Evolutionary conservation across 2,113 vertebrate species (phyloP).

Genomic region (Desmodus rotundus): DNA sequence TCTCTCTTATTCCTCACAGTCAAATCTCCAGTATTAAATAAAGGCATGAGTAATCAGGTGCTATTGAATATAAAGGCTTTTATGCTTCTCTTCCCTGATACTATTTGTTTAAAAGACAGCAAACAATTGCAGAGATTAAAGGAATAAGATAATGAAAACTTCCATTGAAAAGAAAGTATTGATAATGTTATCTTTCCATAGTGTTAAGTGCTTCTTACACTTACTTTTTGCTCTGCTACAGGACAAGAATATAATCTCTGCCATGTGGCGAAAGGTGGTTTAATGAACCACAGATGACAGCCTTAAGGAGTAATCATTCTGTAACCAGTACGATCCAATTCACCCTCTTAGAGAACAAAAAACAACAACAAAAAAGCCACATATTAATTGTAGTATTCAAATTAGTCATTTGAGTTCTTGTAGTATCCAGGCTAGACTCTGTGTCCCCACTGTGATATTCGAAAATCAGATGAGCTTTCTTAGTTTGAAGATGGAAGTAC

Average conservation of each 20-base stretch:
- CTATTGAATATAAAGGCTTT: background rate
- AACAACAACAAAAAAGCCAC: background rate
- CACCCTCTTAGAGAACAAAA: background rate
- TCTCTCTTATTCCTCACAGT: background rate
- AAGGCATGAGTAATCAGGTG: background rate
- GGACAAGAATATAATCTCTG: background rate
- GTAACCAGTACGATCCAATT: background rate
- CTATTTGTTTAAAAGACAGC: background rate
- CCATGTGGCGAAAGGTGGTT: background rate
- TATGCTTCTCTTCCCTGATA: background rate
- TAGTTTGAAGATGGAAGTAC: background rate
- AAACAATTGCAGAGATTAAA: background rate
- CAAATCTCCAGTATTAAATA: background rate
- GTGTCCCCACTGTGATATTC: background rate
- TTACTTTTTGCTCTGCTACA: background rate
- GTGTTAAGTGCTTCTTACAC: background rate
- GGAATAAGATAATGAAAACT: background rate
- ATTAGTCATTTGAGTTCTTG: background rate
- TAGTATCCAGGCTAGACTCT: background rate
- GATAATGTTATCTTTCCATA: background rate
- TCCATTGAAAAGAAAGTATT: background rate
- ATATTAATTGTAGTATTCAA: background rate
- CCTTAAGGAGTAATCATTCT: background rate
- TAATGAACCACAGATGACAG: background rate
- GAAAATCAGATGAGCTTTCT: background rate